Base-by-base conservation (phyloP, 2,888 invertebrate genomes). In the Lithophane socia region DNA sequence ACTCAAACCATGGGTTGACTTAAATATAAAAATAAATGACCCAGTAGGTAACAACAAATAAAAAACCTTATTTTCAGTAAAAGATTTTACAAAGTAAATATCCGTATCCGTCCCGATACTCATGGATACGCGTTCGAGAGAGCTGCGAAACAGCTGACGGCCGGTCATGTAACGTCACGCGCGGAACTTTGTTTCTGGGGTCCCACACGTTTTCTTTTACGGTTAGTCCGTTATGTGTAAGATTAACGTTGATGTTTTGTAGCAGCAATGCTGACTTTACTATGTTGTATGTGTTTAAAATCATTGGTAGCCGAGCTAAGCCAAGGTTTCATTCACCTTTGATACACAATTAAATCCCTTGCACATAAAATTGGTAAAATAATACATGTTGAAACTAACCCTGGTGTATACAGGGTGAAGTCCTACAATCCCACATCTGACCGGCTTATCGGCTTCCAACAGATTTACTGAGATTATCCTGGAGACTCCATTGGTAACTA, bases 391-490 rank as follows among this genome's bases (percentile, higher is more conserved):
- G 37, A 67, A 86, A 21, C 79, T 67, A 75, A 70, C 67, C 37
- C 54, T 18, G 61, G 70, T 49, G 66, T 71, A 75, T 66, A 84
- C 73, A 73, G 72, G 37, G 61, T 65, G 94, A 94, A 94, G 94
- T 87, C 94, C 81, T 93, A 94, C 88, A 93, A 93, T 87, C 85
- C 86, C 91, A 86, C 87, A 91, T 91, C 90, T 89, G 83, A 82
- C 77, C 82, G 85, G 92, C 90, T 93, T 92, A 93, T 82, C 91
- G 95, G 95, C 93, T 94, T 94, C 92, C 86, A 79, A 90, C 91
- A 93, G 94, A 94, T 94, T 94, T 94, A 94, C 90, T 74, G 90
- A 92, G 95, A 94, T 94, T 94, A 94, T 94, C 94, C 93, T 13
- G 7, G 86, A 73, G 77, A 82, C 82, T 83, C 66, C 79, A 82